Evolutionary conservation across 2,888 invertebrate genomes (phyloP).

Genomic region (Mayetiola destructor): DNA sequence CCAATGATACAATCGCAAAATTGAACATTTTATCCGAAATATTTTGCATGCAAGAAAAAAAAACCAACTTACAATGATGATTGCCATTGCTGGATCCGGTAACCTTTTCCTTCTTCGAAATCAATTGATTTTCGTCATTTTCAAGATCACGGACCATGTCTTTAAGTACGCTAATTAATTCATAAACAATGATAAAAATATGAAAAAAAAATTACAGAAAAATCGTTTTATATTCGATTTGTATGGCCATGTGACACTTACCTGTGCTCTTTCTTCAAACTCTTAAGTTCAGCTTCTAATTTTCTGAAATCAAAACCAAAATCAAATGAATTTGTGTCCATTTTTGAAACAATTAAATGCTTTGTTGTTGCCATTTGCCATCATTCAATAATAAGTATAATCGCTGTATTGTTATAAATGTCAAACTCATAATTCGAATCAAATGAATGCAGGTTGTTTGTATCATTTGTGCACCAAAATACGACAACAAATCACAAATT

Average conservation of each 20-base stretch:
- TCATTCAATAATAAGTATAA: background rate
- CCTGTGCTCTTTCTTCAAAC: slow-evolving; percentile 18
- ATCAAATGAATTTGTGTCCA: background rate
- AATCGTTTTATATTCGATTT: background rate
- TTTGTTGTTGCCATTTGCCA: background rate
- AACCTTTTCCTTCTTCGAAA: background rate
- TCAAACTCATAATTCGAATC: no score
- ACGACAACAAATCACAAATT: no score
- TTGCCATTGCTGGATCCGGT: background rate
- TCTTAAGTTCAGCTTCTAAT: slow-evolving; percentile 18
- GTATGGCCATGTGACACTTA: background rate
- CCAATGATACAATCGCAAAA: background rate
- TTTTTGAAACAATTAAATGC: background rate
- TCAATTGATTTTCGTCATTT: slow-evolving; percentile 14
- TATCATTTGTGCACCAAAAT: no score
- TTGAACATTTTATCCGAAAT: background rate
- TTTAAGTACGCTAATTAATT: slow-evolving; percentile 17
- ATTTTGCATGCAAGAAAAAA: background rate
- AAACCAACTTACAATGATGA: slow-evolving; percentile 15
- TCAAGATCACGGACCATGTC: slow-evolving; percentile 18
- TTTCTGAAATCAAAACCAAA: slow-evolving; percentile 13
- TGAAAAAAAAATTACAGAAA: background rate
- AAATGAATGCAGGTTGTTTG: no score
- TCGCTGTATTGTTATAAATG: no score
- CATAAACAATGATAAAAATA: background rate